Base-by-base conservation (phyloP, 1,140 invertebrate species). In the Drosophila kurseongensis region DNA sequence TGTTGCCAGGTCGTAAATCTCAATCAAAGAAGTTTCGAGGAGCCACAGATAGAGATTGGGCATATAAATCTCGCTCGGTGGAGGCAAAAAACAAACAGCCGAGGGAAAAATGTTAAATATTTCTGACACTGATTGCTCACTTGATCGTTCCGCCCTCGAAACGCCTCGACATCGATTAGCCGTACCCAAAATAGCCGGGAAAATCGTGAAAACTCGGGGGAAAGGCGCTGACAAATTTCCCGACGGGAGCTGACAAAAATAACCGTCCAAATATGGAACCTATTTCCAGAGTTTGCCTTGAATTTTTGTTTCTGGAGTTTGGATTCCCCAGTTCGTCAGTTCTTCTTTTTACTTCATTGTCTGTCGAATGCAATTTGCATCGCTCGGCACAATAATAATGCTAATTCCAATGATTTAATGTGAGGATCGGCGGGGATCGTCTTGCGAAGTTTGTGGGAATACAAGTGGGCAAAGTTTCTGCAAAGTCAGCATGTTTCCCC, bases 61-160 rank as follows among this genome's bases (percentile, higher is more conserved):
- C 67, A 60, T 60, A 80, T 83, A 88, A 88, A 86, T 85, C 82
- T 88, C 41, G 65, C 40, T 55, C 32, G 27, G 35, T 35, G 7
- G n/a, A 41, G 12, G 23, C 54, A 35, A 35, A 69, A 62, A 45
- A 61, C 52, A 71, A 77, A 71, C 44, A 38, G 38, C 1, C 51
- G 23, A 27, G 63, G 13, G 14, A 29, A 50, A 45, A 80, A 84
- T 71, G 67, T 63, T 83, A 83, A 83, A 79, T 82, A 79, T 66
- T 78, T 68, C 50, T 68, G 82, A 66, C 82, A 78, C 78, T 81
- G 82, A 85, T 85, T 78, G 74, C 71, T 42, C 71, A 48, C 44
- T 61, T 63, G 66, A 68, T 69, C 29, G 60, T 40, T 23, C 16
- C 62, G 42, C 54, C 55, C 14, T n/a, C 32, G 13, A 35, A 23